phyloP scores from a whole-genome alignment of 1,140 invertebrate genomes.

The Drosophila elegans region DNA sequence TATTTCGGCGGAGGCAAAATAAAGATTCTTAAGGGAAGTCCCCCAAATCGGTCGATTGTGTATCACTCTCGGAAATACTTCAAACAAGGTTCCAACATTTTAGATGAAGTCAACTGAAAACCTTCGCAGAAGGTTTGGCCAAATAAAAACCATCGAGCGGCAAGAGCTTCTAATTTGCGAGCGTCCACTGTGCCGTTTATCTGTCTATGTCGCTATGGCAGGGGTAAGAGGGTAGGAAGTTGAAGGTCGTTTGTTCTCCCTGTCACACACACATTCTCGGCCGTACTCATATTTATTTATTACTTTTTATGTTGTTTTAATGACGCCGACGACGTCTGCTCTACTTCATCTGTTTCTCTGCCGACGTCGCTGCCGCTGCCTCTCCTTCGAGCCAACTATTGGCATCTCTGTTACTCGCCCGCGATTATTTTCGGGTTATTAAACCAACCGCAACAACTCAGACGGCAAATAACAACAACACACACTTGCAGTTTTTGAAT shows the following conservation, averaged over 20 bases:
- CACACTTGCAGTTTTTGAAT: slow-evolving; percentile 80
- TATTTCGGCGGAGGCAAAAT: no score
- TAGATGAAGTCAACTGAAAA: slow-evolving; percentile 1
- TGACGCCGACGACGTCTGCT: slow-evolving; percentile 69
- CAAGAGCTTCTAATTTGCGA: slow-evolving; percentile 46
- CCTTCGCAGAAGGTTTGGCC: slow-evolving; percentile 30
- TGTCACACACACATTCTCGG: slow-evolving; percentile 40
- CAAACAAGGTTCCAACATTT: background rate
- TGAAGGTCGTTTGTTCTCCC: slow-evolving; percentile 80
- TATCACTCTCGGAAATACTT: background rate
- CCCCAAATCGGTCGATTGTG: background rate
- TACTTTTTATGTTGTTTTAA: slow-evolving; percentile 83
- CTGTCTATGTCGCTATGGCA: slow-evolving; percentile 25
- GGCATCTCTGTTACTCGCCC: slow-evolving; percentile 65
- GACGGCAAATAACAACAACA: slow-evolving; percentile 37
- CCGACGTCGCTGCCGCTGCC: slow-evolving; percentile 47
- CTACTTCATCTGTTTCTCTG: slow-evolving; percentile 56
- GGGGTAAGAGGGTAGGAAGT: slow-evolving; percentile 68
- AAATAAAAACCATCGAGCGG: slow-evolving; percentile 14
- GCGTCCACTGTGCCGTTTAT: slow-evolving; percentile 41
- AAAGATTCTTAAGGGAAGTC: background rate
- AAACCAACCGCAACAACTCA: slow-evolving; percentile 71
- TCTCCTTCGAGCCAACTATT: slow-evolving; percentile 50
- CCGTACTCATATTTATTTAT: slow-evolving; percentile 80
- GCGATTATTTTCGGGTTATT: slow-evolving; percentile 82